Percentiles rank a stretch among this genome's conserved stretches.
phyloP scores from a whole-genome alignment of 2,797 vertebrate species.

The Malurus leucopterus region DNA sequence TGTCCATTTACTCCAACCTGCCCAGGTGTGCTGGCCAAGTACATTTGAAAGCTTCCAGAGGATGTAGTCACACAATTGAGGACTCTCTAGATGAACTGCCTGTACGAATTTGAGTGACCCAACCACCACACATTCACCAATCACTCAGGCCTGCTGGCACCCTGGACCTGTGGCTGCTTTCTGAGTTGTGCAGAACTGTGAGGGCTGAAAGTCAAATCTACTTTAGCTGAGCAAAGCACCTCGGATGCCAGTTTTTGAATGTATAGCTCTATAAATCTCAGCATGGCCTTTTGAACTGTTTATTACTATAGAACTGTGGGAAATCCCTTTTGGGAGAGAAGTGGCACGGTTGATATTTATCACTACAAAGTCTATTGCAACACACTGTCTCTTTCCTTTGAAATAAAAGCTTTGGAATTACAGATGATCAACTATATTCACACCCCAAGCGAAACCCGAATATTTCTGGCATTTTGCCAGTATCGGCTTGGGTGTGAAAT shows the following conservation, averaged over 20 bases:
- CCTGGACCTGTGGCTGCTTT: background rate
- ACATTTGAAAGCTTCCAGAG: background rate
- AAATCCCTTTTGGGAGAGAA: conserved; percentile 63
- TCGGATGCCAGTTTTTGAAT: background rate
- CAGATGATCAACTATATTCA: conserved; percentile 57
- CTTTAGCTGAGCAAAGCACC: background rate
- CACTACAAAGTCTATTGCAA: conserved; percentile 55
- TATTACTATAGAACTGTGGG: conserved; percentile 49
- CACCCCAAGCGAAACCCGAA: conserved; percentile 53
- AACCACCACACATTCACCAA: background rate
- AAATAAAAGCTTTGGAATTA: conserved; percentile 57
- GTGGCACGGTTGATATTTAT: conserved; percentile 56
- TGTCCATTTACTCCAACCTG: background rate
- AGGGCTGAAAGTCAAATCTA: background rate
- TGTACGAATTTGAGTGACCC: background rate
- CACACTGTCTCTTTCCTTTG: conserved; percentile 45
- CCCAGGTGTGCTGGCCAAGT: background rate
- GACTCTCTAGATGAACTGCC: background rate
- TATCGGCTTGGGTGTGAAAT: conserved; percentile 48
- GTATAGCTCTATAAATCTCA: conserved; percentile 42
- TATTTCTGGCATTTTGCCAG: conserved; percentile 50
- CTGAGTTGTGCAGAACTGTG: background rate
- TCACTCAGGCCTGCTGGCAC: background rate
- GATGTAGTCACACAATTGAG: background rate
- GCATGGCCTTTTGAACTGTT: conserved; percentile 52